Base-by-base conservation (phyloP, 2,113 vertebrate species). In the Bolborhynchus lineola region DNA sequence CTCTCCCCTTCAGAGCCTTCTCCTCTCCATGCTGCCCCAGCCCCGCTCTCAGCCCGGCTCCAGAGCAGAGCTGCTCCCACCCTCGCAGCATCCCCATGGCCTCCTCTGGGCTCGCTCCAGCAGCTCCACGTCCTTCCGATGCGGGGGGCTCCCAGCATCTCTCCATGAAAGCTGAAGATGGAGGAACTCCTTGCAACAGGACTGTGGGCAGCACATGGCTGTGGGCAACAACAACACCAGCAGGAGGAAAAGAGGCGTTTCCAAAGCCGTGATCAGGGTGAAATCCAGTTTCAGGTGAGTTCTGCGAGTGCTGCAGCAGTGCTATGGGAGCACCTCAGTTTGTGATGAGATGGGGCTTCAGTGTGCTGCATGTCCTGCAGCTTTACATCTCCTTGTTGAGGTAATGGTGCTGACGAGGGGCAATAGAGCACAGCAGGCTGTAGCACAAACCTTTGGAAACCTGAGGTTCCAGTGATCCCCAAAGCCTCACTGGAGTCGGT, bases 201-300 rank as follows among this genome's bases (percentile, higher is more conserved):
- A 3, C 16, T 1, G 35, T 3, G 18, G 5, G 53, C 16, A 10
- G 1, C 10, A 6, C 0, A 2, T 24, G 78, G 1, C 62, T 17
- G 0, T 8, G 74, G 57, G 68, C 41, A 84, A 4, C 1, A 9
- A 5, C 1, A 39, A 39, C 39, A 39, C n/a, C n/a, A 6, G 6
- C 3, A 62, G 35, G 46, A 74, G 41, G 35, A 37, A 20, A 65
- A 50, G 37, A 49, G 23, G 3, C 6, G 1, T 62, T 26, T 31
- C 17, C 28, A 26, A 37, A 68, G 25, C 42, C 1, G 0, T 2
- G 12, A 4, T 2, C 2, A 0, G 26, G 26, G 7, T 39, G 17
- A 53, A 31, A 16, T 0, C 14, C 1, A 2, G 18, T 55, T 79
- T n/a, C 5, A 20, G 16, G 2, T 0, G 37, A 69, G 18, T 47